A percentile compares a stretch with the other conserved stretches of the same genome.
Conservation (phyloP, 2,797 vertebrate genomes). For the Pipistrellus nathusii region DNA sequence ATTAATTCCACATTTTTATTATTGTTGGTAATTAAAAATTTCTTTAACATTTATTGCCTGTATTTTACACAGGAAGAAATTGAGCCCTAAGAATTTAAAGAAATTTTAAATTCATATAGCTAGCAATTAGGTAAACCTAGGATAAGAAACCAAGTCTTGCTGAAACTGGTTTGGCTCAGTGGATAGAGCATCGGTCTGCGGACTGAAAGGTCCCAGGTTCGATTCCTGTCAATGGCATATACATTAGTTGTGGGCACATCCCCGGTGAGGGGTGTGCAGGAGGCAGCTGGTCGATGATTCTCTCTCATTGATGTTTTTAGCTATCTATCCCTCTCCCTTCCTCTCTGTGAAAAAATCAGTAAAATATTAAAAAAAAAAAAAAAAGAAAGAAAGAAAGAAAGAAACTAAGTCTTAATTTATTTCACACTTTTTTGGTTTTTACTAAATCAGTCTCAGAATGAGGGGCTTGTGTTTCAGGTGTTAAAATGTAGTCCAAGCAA, state of each 20-base stretch:
- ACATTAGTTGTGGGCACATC: no score
- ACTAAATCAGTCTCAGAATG: not conserved
- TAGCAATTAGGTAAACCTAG: not conserved
- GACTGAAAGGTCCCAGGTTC: no score
- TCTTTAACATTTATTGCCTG: not conserved
- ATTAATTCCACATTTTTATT: not conserved
- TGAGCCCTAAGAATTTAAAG: not conserved
- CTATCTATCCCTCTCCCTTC: no score
- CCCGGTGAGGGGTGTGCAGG: no score
- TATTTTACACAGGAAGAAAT: slow-evolving; percentile 25
- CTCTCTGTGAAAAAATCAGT: no score
- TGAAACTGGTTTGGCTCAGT: no score
- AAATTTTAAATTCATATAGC: not conserved
- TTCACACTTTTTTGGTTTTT: slow-evolving; percentile 29
- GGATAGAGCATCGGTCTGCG: no score
- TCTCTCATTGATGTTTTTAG: no score
- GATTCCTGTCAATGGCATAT: no score
- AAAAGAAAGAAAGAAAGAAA: not conserved
- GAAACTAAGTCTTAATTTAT: slow-evolving; percentile 45
- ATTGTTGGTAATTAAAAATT: not conserved
- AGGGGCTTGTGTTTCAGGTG: not conserved
- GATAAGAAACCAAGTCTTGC: not conserved
- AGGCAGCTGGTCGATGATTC: no score
- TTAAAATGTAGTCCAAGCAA: not conserved
- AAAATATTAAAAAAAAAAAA: no score